Percentiles rank a stretch among this genome's conserved stretches.
These are phyloP conservation scores for Saccostrea echinata DNA, from an alignment of 1,140 invertebrate genomes.

Conservation along the genomic window DNA sequence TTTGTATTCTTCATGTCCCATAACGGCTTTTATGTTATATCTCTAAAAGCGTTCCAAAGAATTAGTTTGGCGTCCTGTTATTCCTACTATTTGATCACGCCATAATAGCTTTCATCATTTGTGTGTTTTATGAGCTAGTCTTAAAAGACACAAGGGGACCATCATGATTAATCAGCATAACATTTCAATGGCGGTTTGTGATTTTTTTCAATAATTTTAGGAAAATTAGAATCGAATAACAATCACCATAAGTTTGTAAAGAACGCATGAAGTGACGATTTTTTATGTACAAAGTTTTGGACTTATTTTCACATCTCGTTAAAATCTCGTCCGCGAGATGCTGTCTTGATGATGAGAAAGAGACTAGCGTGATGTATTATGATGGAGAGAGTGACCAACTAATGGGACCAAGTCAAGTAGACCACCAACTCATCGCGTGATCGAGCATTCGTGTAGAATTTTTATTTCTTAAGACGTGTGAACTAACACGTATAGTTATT, in stretches of 20 bases:
- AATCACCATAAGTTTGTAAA: background rate
- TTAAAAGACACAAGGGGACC: background rate
- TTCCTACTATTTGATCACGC: constrained; percentile 9
- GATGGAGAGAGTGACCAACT: constrained; percentile 29
- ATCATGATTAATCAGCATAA: constrained; percentile 1
- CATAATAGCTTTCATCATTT: constrained; percentile 9
- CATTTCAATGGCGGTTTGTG: background rate
- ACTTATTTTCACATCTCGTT: background rate
- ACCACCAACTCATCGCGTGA: constrained; percentile 9
- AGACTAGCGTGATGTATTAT: constrained; percentile 3
- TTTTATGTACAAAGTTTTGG: background rate
- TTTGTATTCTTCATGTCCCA: constrained; percentile 15
- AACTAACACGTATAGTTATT: background rate
- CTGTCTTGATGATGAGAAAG: background rate
- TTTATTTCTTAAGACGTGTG: background rate
- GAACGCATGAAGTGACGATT: background rate
- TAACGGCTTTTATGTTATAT: constrained; percentile 12
- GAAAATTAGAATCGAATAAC: constrained; percentile 12
- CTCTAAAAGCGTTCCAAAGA: constrained; percentile 20
- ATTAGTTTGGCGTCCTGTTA: constrained; percentile 9
- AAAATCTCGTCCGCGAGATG: background rate
- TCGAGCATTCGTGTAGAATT: background rate
- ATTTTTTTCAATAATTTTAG: background rate
- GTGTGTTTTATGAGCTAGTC: background rate
- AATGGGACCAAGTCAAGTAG: constrained; percentile 3